Evolutionary conservation across 2,888 invertebrate genomes (phyloP), one percentile per base, ranked within the genome.

Genomic region (Pelosia muscerda): DNA sequence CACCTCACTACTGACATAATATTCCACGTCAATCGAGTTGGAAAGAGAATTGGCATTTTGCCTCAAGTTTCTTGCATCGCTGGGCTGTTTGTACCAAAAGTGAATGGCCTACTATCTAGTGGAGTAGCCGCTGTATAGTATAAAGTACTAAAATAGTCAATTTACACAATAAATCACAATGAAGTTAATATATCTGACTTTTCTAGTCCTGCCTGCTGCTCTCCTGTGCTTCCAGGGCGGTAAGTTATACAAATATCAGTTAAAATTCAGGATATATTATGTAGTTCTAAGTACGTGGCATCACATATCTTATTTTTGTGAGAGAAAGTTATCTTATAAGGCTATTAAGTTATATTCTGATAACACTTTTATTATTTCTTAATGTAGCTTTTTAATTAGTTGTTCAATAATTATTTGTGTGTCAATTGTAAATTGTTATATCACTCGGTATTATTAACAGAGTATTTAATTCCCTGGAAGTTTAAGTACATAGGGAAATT

Each of bases 151-250:
- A 80, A 79, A 77, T 78, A 78, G 75, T 78, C 71, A 79, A 80
- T 79, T 63, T 81, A 78, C 67, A 79, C 71, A 79, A 76, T 79
- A 79, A 81, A 78, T 85, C 79, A 95, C 90, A 89, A 97, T 97
- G 97, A 97, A 96, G 92, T 95, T 96, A 84, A 93, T 97, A 83
- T 95, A 96, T 88, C 90, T 97, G 82, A 85, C 90, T 65, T 86
- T 97, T 67, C 85, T 97, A 84, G 96, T 97, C 81, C 91, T 97
- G 75, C 97, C 97, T 81, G 96, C 97, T 42, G 95, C 97, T 59
- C 95, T 97, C 78, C 95, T 97, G 79, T 96, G 96, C 78, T 95
- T 97, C 76, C 96, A 96, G 89, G 95, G 94, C 91, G 96, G 97
- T 98, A 95, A 97, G 97, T 95, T 93, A 77, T 78, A 79, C 77